Evolutionary conservation across 2,888 invertebrate genomes (phyloP).

Genomic region (Drosophila demipolita): DNA sequence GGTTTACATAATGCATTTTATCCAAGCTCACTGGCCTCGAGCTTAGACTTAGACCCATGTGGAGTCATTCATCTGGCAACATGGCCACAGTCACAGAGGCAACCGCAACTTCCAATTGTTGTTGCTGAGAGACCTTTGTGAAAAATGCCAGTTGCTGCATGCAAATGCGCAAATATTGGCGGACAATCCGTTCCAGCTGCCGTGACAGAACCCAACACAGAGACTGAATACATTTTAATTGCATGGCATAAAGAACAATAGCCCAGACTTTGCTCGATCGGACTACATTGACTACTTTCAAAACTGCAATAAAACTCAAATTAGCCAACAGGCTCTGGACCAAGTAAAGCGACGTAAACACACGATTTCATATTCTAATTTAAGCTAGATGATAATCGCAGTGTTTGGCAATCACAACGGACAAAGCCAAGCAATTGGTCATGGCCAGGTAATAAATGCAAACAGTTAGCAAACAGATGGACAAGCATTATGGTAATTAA

Average conservation of each 20-base stretch:
- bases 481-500: neutral
- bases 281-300: conserved; percentile 37
- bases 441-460: conserved; percentile 42
- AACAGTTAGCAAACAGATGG: conserved; percentile 23
- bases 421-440: conserved; percentile 22
- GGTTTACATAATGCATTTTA: conserved; percentile 72
- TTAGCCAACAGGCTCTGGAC: neutral
- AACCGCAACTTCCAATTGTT: conserved; percentile 45
- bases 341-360: neutral
- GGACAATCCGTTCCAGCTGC: conserved; percentile 31
- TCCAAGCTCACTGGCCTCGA: conserved; percentile 52
- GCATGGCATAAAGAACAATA: conserved; percentile 69
- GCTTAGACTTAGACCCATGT: conserved; percentile 48
- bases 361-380: conserved; percentile 27
- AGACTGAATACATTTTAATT: conserved; percentile 67
- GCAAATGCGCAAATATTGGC: conserved; percentile 67
- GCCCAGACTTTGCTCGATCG: conserved; percentile 32
- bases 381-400: conserved; percentile 22
- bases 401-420: conserved; percentile 13
- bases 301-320: conserved; percentile 37
- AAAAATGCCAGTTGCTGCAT: conserved; percentile 78
- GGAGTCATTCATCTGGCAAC: conserved; percentile 30
- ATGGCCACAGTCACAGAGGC: conserved; percentile 8
- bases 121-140: conserved; percentile 52
- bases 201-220: conserved; percentile 46